phyloP scores from a whole-genome alignment of 1,140 invertebrate species.

The Sarcophaga bullata region DNA sequence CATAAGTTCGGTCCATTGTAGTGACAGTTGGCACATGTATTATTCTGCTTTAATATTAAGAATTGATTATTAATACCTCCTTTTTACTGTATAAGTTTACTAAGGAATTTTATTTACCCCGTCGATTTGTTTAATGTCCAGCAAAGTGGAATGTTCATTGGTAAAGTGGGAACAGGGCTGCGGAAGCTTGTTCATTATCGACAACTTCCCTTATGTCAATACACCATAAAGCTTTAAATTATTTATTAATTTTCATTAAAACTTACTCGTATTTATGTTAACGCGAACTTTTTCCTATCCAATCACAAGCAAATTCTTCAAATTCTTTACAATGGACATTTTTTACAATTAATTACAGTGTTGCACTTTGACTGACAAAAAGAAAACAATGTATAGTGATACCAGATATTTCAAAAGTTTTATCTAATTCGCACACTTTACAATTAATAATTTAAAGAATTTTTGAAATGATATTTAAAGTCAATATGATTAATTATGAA shows the following conservation, averaged over 20 bases:
- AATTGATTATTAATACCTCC: not conserved
- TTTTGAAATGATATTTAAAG: too few species aligned
- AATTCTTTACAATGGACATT: not conserved
- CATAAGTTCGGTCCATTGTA: slow-evolving; percentile 78
- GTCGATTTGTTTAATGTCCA: slow-evolving; percentile 8
- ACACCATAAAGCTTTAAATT: not conserved
- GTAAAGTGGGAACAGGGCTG: slow-evolving; percentile 2
- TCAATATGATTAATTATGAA: too few species aligned
- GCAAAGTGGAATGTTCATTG: slow-evolving; percentile 1
- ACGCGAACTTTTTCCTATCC: not conserved
- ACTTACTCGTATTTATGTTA: not conserved
- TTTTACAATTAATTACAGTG: slow-evolving; percentile 12
- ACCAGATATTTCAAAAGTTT: too few species aligned
- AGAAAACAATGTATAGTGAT: too few species aligned
- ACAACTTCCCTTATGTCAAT: not conserved
- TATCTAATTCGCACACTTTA: too few species aligned
- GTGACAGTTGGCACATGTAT: slow-evolving; percentile 47
- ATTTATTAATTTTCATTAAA: not conserved
- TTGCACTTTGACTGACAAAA: slow-evolving; percentile 3
- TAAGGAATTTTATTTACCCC: not conserved
- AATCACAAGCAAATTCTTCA: slow-evolving; percentile 8
- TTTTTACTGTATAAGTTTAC: too few species aligned
- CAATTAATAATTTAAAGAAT: too few species aligned
- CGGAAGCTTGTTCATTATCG: slow-evolving; percentile 1
- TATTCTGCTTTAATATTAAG: slow-evolving; percentile 3